Percentiles rank a stretch among this genome's conserved stretches.
phyloP scores from a whole-genome alignment of 2,888 invertebrate genomes.

The Deilephila elpenor region DNA sequence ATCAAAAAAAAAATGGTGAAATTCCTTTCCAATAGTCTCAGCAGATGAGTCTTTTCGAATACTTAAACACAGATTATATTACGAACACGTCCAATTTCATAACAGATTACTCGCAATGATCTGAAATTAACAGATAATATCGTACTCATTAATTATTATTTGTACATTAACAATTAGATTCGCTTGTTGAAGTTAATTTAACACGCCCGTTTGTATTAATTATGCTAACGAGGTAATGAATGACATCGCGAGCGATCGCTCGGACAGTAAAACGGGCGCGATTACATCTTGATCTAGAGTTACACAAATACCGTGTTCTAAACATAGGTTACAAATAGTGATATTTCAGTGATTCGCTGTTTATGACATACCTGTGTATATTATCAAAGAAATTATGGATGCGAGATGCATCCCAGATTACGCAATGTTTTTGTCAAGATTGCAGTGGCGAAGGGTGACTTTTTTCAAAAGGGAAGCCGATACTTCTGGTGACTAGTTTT shows the following conservation, averaged over 20 bases:
- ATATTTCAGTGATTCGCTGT: background rate
- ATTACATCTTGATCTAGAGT: background rate
- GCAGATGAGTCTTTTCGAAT: too few species aligned
- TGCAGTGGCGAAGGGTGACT: too few species aligned
- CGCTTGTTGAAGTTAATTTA: background rate
- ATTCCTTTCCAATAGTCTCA: too few species aligned
- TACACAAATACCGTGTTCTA: background rate
- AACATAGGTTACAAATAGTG: background rate
- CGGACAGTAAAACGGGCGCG: background rate
- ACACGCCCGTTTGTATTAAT: constrained; percentile 4
- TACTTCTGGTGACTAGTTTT: too few species aligned
- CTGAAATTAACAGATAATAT: background rate
- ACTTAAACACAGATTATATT: too few species aligned
- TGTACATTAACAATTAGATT: constrained; percentile 32
- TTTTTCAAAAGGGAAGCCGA: too few species aligned
- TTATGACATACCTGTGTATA: background rate
- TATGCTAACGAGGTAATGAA: constrained; percentile 10
- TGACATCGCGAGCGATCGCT: background rate
- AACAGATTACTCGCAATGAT: too few species aligned
- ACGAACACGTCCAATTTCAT: too few species aligned
- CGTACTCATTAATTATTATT: background rate
- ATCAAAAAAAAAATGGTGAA: too few species aligned
- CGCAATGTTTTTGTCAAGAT: too few species aligned
- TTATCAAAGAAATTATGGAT: background rate
- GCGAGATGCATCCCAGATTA: too few species aligned